Conservation (phyloP, 2,888 invertebrate genomes). For the Stenotaenia linearis region DNA sequence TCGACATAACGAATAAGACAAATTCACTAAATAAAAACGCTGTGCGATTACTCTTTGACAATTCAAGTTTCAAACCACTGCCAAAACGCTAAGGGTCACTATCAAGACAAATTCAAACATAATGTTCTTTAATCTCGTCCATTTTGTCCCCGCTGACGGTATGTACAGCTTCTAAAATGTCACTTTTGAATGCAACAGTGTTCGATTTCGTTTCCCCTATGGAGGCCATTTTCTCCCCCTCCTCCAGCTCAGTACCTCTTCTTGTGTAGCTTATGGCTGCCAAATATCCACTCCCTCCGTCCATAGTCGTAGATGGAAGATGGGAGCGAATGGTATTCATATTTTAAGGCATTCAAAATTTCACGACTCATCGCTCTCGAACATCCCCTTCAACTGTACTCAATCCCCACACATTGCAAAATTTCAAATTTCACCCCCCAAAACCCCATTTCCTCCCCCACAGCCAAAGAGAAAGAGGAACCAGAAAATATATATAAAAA, state of each 20-base stretch:
- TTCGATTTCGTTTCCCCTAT: background rate
- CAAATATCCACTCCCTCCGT: background rate
- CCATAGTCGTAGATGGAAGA: slow-evolving; percentile 6
- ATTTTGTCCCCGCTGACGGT: background rate
- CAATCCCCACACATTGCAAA: slow-evolving; percentile 7
- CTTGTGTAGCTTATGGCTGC: slow-evolving; percentile 2
- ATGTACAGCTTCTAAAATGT: background rate
- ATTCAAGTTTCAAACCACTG: background rate
- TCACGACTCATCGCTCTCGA: slow-evolving; percentile 13
- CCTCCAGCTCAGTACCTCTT: background rate
- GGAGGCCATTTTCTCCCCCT: background rate
- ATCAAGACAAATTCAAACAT: slow-evolving; percentile 14
- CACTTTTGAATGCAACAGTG: slow-evolving; percentile 7
- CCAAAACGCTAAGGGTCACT: slow-evolving; percentile 15
- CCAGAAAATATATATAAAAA: background rate
- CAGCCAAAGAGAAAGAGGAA: background rate
- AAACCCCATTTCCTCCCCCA: slow-evolving; percentile 5
- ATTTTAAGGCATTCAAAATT: slow-evolving; percentile 15
- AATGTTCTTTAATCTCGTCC: slow-evolving; percentile 7
- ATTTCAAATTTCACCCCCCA: slow-evolving; percentile 13
- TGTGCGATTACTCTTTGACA: background rate
- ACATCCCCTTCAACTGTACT: background rate
- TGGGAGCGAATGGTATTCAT: slow-evolving; percentile 19
- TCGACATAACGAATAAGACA: slow-evolving; percentile 9
- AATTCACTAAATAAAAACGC: slow-evolving; percentile 11